These are phyloP conservation scores for Ivindomyrus marchei DNA, from an alignment of 2,113 vertebrate species.

Conservation along the genomic window DNA sequence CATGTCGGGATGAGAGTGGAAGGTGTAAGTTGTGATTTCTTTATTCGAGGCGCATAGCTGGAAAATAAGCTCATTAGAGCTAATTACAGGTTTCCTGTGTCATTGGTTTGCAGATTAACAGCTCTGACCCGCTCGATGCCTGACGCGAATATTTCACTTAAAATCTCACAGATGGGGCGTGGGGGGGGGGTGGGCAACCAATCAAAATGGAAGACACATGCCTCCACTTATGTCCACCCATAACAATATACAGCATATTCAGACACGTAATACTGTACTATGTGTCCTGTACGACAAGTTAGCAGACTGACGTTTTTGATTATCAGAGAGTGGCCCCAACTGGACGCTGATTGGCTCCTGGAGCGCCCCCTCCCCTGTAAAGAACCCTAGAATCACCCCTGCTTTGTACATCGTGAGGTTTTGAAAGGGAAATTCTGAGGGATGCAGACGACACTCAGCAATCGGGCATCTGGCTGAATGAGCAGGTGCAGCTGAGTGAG, in stretches of 20 bases:
- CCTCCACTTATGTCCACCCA: neutral
- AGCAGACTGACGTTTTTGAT: neutral
- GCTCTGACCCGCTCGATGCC: constrained; percentile 29
- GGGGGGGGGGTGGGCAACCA: neutral
- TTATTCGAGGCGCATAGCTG: constrained; percentile 44
- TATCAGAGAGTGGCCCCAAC: neutral
- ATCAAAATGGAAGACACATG: neutral
- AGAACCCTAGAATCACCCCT: neutral
- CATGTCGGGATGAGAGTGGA: constrained; percentile 40
- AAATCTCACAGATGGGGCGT: neutral
- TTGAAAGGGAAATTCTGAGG: constrained; percentile 34
- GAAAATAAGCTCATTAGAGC: constrained; percentile 56
- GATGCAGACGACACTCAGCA: constrained; percentile 46
- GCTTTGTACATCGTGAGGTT: neutral
- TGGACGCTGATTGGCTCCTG: neutral
- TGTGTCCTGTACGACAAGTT: neutral
- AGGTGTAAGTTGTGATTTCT: constrained; percentile 51
- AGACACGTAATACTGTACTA: neutral
- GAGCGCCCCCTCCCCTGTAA: neutral
- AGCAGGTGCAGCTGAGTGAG: constrained; percentile 63
- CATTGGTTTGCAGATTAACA: constrained; percentile 32
- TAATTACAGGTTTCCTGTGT: constrained; percentile 55
- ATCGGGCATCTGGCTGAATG: constrained; percentile 63
- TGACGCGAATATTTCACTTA: constrained; percentile 43
- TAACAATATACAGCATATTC: neutral